Base-by-base conservation (phyloP, 2,113 vertebrate species). In the Peromyscus polionotus region DNA sequence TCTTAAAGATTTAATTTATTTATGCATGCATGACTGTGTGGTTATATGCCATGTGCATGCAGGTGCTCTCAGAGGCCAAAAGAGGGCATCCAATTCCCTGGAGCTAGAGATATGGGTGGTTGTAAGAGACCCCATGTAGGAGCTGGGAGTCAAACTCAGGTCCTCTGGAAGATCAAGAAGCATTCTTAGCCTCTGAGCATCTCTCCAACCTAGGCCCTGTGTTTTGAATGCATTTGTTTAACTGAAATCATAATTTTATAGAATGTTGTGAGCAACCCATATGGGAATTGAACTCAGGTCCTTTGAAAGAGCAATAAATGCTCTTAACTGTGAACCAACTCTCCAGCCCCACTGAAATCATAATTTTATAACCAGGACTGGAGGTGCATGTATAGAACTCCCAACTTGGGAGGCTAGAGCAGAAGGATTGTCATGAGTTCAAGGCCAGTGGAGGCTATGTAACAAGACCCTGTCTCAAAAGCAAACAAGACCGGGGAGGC, bases 221-320 rank as follows among this genome's bases (percentile, higher is more conserved):
- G 57, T 70, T 95, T 95, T 93, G 12, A 67, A 88, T 93, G 77
- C 81, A 70, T 84, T 63, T 75, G 59, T 79, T 94, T 77, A 80
- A 84, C 33, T 92, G 48, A 97, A 96, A 86, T 77, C 14, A 57
- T 65, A 85, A 85, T 85, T 6, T 65, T 84, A 63, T n/a, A 84
- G 57, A 84, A 14, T 42, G 39, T 76, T 45, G 42, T 76, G 24
- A 79, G 16, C 48, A 31, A 36, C 48, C 31, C 31, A 80, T 20
- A 31, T 3, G 51, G 42, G 31, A 48, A 67, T 12, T 48, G 16
- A 45, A 85, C n/a, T 16, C 7, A 2, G 39, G 61, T 85, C 83
- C 61, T 31, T 85, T 85, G 26, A 39, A 45, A 45, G 28, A 42
- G 20, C 14, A 65, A 48, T 42, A 67, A 67, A 85, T 31, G 39